Conservation (phyloP, 2,888 invertebrate genomes). For the Griposia aprilina region DNA sequence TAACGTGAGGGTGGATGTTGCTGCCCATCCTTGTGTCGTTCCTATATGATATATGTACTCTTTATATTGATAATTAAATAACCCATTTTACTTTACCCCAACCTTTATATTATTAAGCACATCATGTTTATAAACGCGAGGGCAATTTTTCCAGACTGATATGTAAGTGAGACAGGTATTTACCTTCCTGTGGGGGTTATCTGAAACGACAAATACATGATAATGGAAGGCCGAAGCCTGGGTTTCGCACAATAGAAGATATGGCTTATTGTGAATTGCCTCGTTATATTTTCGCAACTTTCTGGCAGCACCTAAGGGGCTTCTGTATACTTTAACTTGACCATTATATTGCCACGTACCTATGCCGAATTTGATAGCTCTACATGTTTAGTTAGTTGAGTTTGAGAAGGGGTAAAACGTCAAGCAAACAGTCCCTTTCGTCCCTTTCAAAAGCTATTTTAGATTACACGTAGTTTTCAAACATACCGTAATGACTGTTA, state of each 20-base stretch:
- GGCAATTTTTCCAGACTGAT: slow-evolving; percentile 39
- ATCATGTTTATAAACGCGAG: slow-evolving; percentile 36
- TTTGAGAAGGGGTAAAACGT: slow-evolving; percentile 36
- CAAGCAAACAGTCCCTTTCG: slow-evolving; percentile 48
- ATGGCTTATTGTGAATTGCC: slow-evolving; percentile 45
- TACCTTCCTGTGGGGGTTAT: slow-evolving; percentile 22
- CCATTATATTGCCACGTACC: slow-evolving; percentile 21
- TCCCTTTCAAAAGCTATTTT: slow-evolving; percentile 40
- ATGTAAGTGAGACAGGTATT: slow-evolving; percentile 41
- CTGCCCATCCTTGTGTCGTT: neutral
- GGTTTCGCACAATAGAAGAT: slow-evolving; percentile 49
- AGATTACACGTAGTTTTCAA: slow-evolving; percentile 32
- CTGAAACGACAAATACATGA: slow-evolving; percentile 37
- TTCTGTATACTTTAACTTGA: slow-evolving; percentile 31
- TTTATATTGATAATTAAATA: neutral
- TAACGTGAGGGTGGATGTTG: too few species aligned
- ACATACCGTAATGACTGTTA: slow-evolving; percentile 24
- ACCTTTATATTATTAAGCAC: slow-evolving; percentile 11
- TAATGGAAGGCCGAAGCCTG: slow-evolving; percentile 30
- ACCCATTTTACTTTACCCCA: neutral
- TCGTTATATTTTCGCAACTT: slow-evolving; percentile 43
- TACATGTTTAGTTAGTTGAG: slow-evolving; percentile 36
- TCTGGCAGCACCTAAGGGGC: slow-evolving; percentile 14
- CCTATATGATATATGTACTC: too few species aligned
- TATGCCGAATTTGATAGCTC: slow-evolving; percentile 25